Conservation (phyloP, 2,797 vertebrate genomes). For the Iguana delicatissima region DNA sequence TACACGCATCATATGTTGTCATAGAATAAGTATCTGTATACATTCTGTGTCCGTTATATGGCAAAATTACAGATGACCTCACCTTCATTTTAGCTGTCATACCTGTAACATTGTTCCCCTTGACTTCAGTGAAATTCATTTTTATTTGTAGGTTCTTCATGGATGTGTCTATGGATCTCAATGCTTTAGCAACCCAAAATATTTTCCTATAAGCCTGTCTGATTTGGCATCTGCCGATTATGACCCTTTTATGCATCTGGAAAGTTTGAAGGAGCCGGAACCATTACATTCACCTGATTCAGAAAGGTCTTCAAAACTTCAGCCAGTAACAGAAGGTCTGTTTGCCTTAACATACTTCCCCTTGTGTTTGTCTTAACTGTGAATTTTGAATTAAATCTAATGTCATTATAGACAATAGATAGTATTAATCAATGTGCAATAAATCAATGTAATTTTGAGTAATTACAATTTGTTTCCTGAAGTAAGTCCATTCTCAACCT, state of each 20-base stretch:
- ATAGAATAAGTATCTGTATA: not conserved
- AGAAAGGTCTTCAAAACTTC: constrained; percentile 95
- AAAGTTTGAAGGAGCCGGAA: constrained; percentile 95
- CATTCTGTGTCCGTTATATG: not conserved
- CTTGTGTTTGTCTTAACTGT: constrained; percentile 35
- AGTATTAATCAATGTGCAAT: constrained; percentile 50
- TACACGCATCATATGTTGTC: not conserved
- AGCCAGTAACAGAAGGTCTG: constrained; percentile 95
- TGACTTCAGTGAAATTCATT: constrained; percentile 13
- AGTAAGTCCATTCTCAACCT: constrained; percentile 55
- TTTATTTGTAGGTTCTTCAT: constrained; percentile 89
- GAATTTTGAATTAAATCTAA: constrained; percentile 35
- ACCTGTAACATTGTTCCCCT: not conserved
- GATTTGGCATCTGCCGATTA: constrained; percentile 94
- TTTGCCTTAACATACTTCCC: constrained; percentile 50
- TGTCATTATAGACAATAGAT: constrained; percentile 19
- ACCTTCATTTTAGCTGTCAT: not conserved
- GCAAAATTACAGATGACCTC: not conserved
- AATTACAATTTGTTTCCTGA: constrained; percentile 60
- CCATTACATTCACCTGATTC: constrained; percentile 98
- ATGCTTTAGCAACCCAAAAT: constrained; percentile 92
- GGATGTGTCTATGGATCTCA: constrained; percentile 98
- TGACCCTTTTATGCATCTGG: constrained; percentile 95
- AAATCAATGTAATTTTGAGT: constrained; percentile 59
- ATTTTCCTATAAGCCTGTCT: constrained; percentile 94